Evolutionary conservation across 2,888 invertebrate genomes (phyloP).

Genomic region (Lingula anatina): DNA sequence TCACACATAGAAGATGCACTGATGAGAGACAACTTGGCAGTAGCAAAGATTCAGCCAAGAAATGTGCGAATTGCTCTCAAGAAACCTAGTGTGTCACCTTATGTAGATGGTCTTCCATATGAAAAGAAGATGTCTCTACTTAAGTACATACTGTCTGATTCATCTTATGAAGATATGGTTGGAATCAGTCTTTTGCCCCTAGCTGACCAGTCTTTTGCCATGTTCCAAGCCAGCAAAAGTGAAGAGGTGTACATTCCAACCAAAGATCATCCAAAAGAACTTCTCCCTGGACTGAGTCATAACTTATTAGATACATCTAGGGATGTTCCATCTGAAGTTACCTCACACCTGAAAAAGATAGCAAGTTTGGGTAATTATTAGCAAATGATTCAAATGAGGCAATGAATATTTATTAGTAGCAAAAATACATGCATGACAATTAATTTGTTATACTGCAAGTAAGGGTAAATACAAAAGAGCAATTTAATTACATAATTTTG

Average conservation of each 20-base stretch:
- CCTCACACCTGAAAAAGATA: no score
- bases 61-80: not conserved
- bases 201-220: not conserved
- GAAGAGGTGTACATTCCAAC: not conserved
- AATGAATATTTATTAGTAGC: no score
- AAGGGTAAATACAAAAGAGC: no score
- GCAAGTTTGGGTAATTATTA: no score
- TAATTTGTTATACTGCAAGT: no score
- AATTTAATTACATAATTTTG: no score
- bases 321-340: no score
- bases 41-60: not conserved
- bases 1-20: conserved; percentile 2
- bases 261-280: not conserved
- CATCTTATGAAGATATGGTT: not conserved
- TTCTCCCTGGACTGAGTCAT: not conserved
- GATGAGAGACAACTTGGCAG: not conserved
- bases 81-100: no score
- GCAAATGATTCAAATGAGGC: no score
- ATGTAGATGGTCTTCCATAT: no score
- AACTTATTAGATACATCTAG: no score
- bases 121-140: not conserved
- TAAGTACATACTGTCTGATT: not conserved
- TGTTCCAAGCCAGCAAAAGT: not conserved
- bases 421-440: no score
- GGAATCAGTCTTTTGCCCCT: not conserved